A percentile compares a stretch with the other conserved stretches of the same genome.
These are phyloP conservation scores for Manduca sexta DNA, from an alignment of 1,140 invertebrate species.

Conservation along the genomic window DNA sequence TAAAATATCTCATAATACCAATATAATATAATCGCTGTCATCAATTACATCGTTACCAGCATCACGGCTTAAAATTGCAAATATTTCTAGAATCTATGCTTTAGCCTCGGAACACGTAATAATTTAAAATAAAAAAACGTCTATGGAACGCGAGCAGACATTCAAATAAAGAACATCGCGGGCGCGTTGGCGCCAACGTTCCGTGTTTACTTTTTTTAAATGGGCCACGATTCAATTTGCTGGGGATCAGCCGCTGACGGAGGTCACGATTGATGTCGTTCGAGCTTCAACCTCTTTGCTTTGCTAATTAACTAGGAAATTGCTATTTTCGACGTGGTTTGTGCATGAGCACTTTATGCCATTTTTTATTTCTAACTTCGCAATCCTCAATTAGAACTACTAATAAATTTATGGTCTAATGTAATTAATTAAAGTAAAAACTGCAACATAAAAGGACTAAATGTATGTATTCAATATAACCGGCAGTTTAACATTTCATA, in stretches of 20 bases:
- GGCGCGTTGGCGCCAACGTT: constrained; percentile 62
- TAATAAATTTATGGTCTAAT: no score
- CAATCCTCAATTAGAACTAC: no score
- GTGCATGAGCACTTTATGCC: no score
- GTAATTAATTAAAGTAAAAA: no score
- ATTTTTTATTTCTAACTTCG: no score
- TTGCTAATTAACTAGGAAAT: constrained; percentile 16
- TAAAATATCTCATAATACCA: constrained; percentile 30
- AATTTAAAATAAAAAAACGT: constrained; percentile 34
- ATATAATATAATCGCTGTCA: constrained; percentile 14
- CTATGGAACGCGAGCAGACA: constrained; percentile 35
- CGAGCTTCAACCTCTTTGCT: constrained; percentile 5
- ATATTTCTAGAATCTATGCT: constrained; percentile 14
- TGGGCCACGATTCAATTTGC: constrained; percentile 50
- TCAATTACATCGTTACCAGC: constrained; percentile 9
- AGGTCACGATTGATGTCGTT: constrained; percentile 27
- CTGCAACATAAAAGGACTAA: no score
- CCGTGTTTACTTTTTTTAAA: constrained; percentile 40
- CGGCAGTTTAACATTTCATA: no score
- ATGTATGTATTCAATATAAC: no score
- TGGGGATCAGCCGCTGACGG: constrained; percentile 35
- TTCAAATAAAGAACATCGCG: constrained; percentile 39
- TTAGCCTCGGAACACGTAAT: constrained; percentile 33
- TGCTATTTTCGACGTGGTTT: no score
- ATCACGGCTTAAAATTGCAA: constrained; percentile 2